A percentile compares a stretch with the other conserved stretches of the same genome.
Evolutionary conservation across 2,797 vertebrate genomes (phyloP).

Genomic region (Chrysocyon brachyurus): DNA sequence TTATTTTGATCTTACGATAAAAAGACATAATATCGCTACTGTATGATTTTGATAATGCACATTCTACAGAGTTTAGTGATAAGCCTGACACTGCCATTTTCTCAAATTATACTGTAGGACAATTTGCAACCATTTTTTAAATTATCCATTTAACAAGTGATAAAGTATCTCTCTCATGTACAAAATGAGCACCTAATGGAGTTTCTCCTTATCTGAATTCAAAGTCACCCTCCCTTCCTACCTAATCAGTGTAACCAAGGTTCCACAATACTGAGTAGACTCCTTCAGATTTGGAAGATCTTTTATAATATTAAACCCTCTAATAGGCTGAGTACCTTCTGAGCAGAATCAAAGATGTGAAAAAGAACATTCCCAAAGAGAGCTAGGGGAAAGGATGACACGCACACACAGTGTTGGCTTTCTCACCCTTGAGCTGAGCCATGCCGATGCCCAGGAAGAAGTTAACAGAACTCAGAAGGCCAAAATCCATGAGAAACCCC

Average conservation of each 20-base stretch:
- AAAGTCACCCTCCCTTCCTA: not conserved
- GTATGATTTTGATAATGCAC: not conserved
- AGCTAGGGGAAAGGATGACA: not conserved
- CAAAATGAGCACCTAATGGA: not conserved
- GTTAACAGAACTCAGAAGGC: not conserved
- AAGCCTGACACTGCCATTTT: not conserved
- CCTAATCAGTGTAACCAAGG: not conserved
- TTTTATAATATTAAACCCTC: slow-evolving; percentile 21
- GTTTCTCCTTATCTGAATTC: slow-evolving; percentile 29
- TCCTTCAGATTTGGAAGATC: not conserved
- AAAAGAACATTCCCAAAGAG: not conserved
- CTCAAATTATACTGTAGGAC: slow-evolving; percentile 17
- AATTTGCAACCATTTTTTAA: not conserved
- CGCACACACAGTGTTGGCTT: accelerated
- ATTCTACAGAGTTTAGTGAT: not conserved
- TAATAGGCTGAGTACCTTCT: not conserved
- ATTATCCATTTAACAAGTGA: slow-evolving; percentile 54
- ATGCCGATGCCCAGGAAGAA: not conserved
- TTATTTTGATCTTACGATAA: not conserved
- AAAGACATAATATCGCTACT: not conserved
- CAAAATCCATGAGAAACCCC: not conserved
- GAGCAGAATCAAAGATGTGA: slow-evolving; percentile 5
- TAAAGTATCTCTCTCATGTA: not conserved
- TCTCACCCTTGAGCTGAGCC: not conserved
- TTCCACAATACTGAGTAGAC: not conserved